A percentile compares a stretch with the other conserved stretches of the same genome.
These are phyloP conservation scores for Orientallactaga sibirica DNA, from an alignment of 2,797 vertebrate genomes.

Conservation along the genomic window DNA sequence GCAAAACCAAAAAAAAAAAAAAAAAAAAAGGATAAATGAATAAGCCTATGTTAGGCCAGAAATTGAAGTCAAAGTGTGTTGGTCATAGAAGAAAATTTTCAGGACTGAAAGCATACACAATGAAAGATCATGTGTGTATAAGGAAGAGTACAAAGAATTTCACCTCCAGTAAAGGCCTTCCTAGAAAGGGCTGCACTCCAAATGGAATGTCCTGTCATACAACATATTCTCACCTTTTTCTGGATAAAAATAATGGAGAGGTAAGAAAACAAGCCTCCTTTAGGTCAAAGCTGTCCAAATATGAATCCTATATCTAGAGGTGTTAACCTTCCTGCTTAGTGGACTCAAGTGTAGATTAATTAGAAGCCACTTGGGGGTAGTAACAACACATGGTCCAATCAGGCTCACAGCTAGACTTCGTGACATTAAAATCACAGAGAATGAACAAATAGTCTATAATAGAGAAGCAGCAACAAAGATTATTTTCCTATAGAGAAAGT, in stretches of 20 bases:
- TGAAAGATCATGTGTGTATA: neutral
- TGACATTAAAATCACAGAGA: neutral
- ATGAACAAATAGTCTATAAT: neutral
- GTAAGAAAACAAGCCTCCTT: constrained; percentile 32
- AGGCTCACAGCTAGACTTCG: neutral
- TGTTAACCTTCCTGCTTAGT: neutral
- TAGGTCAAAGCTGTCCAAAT: constrained; percentile 13
- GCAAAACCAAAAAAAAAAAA: too few relatives aligned
- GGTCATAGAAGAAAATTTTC: neutral
- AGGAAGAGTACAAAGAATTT: neutral
- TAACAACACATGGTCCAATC: constrained; percentile 39
- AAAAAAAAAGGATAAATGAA: constrained; percentile 13
- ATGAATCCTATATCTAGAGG: constrained; percentile 1
- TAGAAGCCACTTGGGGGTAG: constrained; percentile 60
- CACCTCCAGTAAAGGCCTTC: neutral
- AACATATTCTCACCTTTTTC: neutral
- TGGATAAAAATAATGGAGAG: constrained; percentile 33
- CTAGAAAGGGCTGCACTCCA: neutral
- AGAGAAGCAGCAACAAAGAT: neutral
- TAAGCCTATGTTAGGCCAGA: neutral
- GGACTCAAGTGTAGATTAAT: constrained; percentile 40
- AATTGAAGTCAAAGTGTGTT: neutral
- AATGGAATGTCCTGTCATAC: neutral
- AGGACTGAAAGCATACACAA: neutral
- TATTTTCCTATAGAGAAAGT: neutral